Evolutionary conservation across 1,140 invertebrate genomes (phyloP).

Genomic region (Hyphantria cunea): DNA sequence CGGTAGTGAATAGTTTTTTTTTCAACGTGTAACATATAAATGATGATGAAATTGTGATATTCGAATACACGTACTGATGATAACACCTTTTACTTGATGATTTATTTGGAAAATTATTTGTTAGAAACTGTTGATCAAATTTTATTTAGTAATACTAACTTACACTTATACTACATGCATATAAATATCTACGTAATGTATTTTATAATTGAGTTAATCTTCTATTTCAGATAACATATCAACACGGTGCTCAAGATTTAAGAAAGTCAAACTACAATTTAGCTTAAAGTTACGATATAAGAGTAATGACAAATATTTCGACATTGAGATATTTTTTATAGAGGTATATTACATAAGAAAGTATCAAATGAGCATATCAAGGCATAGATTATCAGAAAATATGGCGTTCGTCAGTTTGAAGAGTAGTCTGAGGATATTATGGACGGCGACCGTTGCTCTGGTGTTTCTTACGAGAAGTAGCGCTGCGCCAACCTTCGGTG

Average conservation of each 20-base stretch:
- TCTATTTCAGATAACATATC: conserved; percentile 68
- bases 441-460: conserved; percentile 51
- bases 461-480: conserved; percentile 61
- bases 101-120: too few species aligned
- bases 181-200: too few species aligned
- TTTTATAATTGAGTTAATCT: conserved; percentile 15
- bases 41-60: too few species aligned
- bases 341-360: conserved; percentile 42
- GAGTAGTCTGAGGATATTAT: conserved; percentile 62
- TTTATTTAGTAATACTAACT: too few species aligned
- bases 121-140: too few species aligned
- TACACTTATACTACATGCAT: too few species aligned
- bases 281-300: conserved; percentile 27
- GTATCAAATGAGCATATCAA: conserved; percentile 62
- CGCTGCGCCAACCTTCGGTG: conserved; percentile 67
- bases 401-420: conserved; percentile 62
- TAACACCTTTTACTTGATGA: too few species aligned
- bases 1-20: too few species aligned
- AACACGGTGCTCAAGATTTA: conserved; percentile 35
- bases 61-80: too few species aligned
- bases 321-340: conserved; percentile 53
- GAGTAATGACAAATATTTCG: conserved; percentile 55
- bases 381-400: conserved; percentile 47
- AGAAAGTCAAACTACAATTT: conserved; percentile 28
- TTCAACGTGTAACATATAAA: too few species aligned